phyloP scores from a whole-genome alignment of 2,797 vertebrate species.

The Urocyon cinereoargenteus region DNA sequence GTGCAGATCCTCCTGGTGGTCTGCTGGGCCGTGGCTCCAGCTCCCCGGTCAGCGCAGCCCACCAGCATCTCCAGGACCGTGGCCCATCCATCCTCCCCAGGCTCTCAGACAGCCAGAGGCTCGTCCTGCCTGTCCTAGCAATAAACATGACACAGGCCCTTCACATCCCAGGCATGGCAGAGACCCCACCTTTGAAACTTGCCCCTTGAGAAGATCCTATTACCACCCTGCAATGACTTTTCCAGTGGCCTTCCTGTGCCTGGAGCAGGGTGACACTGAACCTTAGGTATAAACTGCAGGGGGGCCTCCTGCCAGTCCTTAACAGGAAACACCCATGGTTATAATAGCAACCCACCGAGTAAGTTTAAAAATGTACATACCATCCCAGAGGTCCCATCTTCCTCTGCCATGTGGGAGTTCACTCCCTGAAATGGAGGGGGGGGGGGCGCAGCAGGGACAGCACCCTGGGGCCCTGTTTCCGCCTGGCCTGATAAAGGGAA shows the following conservation, averaged over 20 bases:
- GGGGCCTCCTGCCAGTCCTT: background rate
- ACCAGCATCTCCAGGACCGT: background rate
- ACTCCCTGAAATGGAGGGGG: background rate
- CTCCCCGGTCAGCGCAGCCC: background rate
- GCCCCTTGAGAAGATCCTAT: background rate
- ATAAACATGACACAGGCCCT: background rate
- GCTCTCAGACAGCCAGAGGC: background rate
- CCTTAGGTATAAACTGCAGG: background rate
- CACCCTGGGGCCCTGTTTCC: background rate
- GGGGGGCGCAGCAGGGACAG: background rate
- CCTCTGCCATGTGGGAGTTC: background rate
- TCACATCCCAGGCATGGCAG: background rate
- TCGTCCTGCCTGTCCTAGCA: background rate
- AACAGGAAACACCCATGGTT: background rate
- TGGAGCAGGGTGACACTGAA: background rate
- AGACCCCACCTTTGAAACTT: background rate
- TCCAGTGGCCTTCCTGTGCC: background rate
- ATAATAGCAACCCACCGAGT: background rate
- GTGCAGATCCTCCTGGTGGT: background rate
- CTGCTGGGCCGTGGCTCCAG: background rate
- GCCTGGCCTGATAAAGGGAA: background rate
- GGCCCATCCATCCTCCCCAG: background rate
- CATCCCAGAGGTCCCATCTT: background rate
- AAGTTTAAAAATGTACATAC: background rate
- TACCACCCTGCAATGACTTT: background rate